A percentile compares a stretch with the other conserved stretches of the same genome.
These are phyloP conservation scores for Pseudomyrmex cubaensis DNA, from an alignment of 1,140 invertebrate genomes.

Conservation along the genomic window DNA sequence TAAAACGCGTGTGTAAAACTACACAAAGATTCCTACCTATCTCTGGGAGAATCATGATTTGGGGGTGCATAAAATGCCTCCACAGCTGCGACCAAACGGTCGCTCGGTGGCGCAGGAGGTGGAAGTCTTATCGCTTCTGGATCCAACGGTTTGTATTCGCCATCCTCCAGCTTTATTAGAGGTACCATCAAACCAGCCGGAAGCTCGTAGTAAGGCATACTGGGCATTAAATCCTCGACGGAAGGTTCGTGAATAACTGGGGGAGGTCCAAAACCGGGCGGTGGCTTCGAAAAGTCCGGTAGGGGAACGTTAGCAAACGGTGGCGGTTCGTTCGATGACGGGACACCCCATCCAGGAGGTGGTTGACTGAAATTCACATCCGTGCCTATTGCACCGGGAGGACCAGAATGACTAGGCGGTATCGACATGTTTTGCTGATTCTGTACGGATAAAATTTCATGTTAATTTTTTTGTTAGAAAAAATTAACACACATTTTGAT, in stretches of 20 bases:
- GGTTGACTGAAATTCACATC: constrained; percentile 87
- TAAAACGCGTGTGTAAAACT: neutral
- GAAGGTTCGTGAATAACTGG: constrained; percentile 83
- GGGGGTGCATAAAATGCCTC: constrained; percentile 98
- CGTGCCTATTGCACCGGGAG: constrained; percentile 71
- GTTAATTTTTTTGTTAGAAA: neutral
- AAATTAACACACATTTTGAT: constrained; percentile 35
- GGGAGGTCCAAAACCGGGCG: constrained; percentile 90
- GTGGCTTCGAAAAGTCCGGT: constrained; percentile 94
- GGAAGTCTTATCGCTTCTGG: constrained; percentile 95
- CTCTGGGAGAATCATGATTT: constrained; percentile 96
- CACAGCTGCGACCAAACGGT: constrained; percentile 95
- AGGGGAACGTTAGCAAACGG: constrained; percentile 85
- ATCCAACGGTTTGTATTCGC: constrained; percentile 95
- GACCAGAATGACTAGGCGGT: constrained; percentile 72
- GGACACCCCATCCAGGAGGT: constrained; percentile 84
- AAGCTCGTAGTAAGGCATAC: constrained; percentile 97
- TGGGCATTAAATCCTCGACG: constrained; percentile 93
- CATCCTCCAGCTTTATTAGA: constrained; percentile 96
- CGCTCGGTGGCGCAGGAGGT: constrained; percentile 96
- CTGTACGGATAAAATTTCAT: constrained; percentile 31
- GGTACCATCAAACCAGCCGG: constrained; percentile 98
- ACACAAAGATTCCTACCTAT: constrained; percentile 89
- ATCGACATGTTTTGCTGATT: constrained; percentile 71
- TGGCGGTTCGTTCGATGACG: constrained; percentile 77